Base-by-base conservation (phyloP, 92 coral and sea anemone species). In the Muricea muricata region DNA sequence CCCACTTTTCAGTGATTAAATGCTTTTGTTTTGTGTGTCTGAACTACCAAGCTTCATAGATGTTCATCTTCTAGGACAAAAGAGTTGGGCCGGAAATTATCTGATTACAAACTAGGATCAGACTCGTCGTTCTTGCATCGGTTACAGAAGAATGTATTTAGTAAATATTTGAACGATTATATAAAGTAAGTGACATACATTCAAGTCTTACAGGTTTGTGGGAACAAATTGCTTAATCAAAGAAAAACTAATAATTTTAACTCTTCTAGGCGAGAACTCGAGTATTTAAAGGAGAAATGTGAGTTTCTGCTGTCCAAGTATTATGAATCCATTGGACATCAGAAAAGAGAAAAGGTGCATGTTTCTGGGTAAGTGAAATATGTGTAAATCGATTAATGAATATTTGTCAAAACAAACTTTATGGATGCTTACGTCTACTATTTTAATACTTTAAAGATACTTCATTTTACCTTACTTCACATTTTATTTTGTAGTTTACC, bases 21-120 rank as follows among this genome's bases (percentile, higher is more conserved):
- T n/a, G n/a, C n/a, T n/a, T n/a, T n/a, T n/a, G n/a, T n/a, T n/a
- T n/a, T n/a, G n/a, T n/a, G n/a, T n/a, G n/a, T n/a, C n/a, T n/a
- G n/a, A n/a, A n/a, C n/a, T n/a, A 41, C 39, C n/a, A 17, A 41
- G 17, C 13, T 12, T 10, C 18, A 54, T 28, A 11, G 12, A 10
- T 18, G 30, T 65, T 69, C 31, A n/a, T n/a, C n/a, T 67, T 25
- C 60, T 69, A 96, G 99, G 81, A 92, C 99, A 66, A 96, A 94
- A 58, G 93, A 94, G 67, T 80, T 95, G 26, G 93, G 94, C 29
- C 92, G 91, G 75, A 92, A 93, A 65, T 84, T 96, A 54, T 94
- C 99, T 1, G 92, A 89, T 68, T 96, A 93, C 90, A 96, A 96
- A 70, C 93, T 96, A 57, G 99, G 99, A 75, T 96, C 99, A 26